Base-by-base conservation (phyloP, 2,888 invertebrate species). In the Subacronicta megacephala region DNA sequence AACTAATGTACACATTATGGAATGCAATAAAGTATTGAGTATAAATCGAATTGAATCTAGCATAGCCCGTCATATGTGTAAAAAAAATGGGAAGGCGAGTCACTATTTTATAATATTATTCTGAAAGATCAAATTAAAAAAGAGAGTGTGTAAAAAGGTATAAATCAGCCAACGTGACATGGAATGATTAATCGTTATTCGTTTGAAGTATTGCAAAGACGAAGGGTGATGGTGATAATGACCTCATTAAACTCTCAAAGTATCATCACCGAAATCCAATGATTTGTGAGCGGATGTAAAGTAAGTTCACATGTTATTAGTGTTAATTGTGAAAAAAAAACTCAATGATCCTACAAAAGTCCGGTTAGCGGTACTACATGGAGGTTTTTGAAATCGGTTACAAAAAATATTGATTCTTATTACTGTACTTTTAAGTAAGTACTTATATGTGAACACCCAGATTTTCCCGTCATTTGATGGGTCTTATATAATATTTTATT, bases 251-350 rank as follows among this genome's bases (percentile, higher is more conserved):
- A 49, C 4, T 41, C 49, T 15, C 17, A 38, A 49, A 35, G 43
- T 49, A 35, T 56, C 49, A 33, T 56, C 33, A 26, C 13, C 23
- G 17, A 40, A 31, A 12, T 29, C 17, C 10, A 13, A 36, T 13
- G 13, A 43, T 55, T 47, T 43, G 18, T 43, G 37, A 47, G 26
- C 42, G 37, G 10, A 47, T 42, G 0, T 36, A n/a, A 9, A 36
- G 16, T 12, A 36, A 37, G 38, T 38, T 46, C 52, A 43, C 43
- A 43, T 42, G 36, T 12, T 44, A 44, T 49, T 56, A 44, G 10
- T 46, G 18, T 36, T 35, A 45, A 35, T 26, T 33, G 13, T 44
- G 16, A 43, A 23, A 50, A 46, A 50, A 31, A n/a, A 26, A 36
- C 26, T 50, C 41, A 23, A 50, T 36, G 45, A 40, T 41, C 12